phyloP scores from a whole-genome alignment of 2,113 vertebrate genomes.

The Tympanuchus pallidicinctus region DNA sequence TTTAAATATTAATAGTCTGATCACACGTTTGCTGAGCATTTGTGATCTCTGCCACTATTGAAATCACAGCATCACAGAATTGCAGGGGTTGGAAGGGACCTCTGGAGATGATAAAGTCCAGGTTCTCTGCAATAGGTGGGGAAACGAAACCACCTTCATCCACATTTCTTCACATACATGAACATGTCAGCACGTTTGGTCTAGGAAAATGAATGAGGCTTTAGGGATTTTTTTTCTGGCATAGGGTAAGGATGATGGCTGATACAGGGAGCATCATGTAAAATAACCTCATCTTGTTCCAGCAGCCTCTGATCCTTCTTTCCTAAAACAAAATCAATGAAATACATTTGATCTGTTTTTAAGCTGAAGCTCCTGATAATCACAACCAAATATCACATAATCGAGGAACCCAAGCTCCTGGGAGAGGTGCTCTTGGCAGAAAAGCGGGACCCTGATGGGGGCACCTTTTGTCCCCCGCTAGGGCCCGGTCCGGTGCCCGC shows the following conservation, averaged over 20 bases:
- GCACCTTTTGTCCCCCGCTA: background rate
- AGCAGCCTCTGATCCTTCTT: background rate
- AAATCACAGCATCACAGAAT: background rate
- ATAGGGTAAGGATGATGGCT: background rate
- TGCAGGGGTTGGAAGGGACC: too few species aligned
- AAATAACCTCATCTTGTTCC: background rate
- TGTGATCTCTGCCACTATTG: fast-evolving
- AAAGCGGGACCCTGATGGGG: background rate
- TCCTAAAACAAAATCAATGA: background rate
- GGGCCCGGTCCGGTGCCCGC: background rate
- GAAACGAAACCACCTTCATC: background rate
- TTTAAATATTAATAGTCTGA: background rate
- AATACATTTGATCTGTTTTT: background rate
- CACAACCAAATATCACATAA: background rate
- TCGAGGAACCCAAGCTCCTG: background rate
- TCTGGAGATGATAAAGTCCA: too few species aligned
- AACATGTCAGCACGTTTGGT: background rate
- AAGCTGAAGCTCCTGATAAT: background rate
- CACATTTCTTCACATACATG: fast-evolving
- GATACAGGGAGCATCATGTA: background rate
- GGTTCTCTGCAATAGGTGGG: too few species aligned
- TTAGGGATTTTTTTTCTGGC: background rate
- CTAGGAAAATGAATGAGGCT: background rate
- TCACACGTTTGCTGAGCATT: background rate
- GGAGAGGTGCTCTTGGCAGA: background rate